phyloP scores from a whole-genome alignment of 2,113 vertebrate genomes.

The Alexandromys fortis region DNA sequence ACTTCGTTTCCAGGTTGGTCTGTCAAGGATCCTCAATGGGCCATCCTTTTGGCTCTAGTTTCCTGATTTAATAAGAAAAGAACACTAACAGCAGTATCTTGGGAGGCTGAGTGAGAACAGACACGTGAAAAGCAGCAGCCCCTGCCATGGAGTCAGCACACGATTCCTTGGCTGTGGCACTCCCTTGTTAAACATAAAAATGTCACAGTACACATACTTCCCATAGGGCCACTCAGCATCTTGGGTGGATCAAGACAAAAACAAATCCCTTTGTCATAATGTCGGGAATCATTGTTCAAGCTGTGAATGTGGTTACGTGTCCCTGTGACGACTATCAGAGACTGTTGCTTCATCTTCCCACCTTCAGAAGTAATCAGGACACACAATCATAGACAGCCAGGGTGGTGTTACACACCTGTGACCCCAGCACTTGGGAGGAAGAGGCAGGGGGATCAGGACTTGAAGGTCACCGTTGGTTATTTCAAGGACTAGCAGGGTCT shows the following conservation, averaged over 20 bases:
- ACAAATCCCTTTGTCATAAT: neutral
- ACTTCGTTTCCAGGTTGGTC: neutral
- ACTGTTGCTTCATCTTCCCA: too few species aligned
- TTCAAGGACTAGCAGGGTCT: neutral
- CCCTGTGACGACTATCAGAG: neutral
- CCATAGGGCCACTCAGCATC: neutral
- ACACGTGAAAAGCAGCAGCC: neutral
- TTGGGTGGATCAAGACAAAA: neutral
- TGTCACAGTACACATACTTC: neutral
- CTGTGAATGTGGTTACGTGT: neutral
- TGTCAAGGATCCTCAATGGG: neutral
- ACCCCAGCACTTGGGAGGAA: neutral
- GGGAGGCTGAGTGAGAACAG: neutral
- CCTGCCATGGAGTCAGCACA: neutral
- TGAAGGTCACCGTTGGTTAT: neutral
- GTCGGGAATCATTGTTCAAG: neutral
- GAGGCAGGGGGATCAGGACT: neutral
- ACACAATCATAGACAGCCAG: neutral
- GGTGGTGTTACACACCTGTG: neutral
- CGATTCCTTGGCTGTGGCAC: fast-evolving
- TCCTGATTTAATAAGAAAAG: neutral
- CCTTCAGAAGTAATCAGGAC: neutral
- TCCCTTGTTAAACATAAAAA: neutral
- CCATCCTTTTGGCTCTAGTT: neutral
- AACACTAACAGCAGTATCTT: neutral